Conservation (phyloP, 2,797 vertebrate species). For the Luscinia luscinia region DNA sequence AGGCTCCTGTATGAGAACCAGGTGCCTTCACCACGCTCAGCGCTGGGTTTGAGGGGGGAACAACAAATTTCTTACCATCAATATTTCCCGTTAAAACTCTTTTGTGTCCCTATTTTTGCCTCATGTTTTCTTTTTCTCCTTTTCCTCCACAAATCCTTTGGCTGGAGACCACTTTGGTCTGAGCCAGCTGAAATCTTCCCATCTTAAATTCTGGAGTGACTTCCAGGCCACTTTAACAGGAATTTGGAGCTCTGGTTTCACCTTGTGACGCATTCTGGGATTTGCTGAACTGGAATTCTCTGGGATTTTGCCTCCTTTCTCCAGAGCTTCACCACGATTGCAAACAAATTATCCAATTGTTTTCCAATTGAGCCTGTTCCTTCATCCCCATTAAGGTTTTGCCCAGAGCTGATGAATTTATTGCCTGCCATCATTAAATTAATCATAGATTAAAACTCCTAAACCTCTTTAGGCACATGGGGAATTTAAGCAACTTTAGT, state of each 20-base stretch:
- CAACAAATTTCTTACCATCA: background rate
- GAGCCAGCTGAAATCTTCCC: background rate
- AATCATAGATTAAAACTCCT: background rate
- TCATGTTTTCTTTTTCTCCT: background rate
- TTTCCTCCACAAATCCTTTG: background rate
- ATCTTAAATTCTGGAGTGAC: no score
- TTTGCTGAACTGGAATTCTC: background rate
- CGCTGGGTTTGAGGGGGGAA: accelerated
- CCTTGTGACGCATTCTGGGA: background rate
- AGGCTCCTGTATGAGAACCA: background rate
- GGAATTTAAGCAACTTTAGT: background rate
- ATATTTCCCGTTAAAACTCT: background rate
- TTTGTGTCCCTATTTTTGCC: accelerated
- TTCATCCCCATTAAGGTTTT: background rate
- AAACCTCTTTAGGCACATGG: accelerated
- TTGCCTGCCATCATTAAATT: background rate
- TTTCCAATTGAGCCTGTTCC: background rate
- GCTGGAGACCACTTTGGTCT: accelerated
- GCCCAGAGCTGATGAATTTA: background rate
- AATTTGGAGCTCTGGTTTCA: background rate
- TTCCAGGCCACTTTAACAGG: accelerated
- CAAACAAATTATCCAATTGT: background rate
- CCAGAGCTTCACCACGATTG: accelerated
- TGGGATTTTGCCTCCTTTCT: background rate
- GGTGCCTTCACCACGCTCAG: accelerated